Evolutionary conservation across 2,888 invertebrate genomes (phyloP).

Genomic region (Abrostola tripartita): DNA sequence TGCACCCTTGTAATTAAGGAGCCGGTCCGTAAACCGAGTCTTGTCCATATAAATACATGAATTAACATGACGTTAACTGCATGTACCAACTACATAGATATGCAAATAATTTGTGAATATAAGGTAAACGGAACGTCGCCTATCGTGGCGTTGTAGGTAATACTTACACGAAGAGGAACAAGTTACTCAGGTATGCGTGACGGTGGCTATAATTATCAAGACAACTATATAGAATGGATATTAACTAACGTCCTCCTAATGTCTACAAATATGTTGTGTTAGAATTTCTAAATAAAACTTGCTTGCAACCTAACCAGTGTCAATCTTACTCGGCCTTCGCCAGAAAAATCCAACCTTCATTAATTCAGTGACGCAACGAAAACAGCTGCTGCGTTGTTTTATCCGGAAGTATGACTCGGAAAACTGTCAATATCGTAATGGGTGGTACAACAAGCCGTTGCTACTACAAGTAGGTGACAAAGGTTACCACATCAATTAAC

Average conservation of each 20-base stretch:
- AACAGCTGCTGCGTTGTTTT: conserved; percentile 14
- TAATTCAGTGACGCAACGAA: conserved; percentile 15
- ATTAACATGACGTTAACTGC: conserved; percentile 25
- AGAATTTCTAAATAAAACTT: no score
- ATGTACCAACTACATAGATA: conserved; percentile 4
- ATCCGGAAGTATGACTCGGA: conserved; percentile 28
- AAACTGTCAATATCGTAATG: conserved; percentile 32
- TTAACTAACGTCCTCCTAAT: neutral
- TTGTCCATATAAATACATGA: conserved; percentile 8
- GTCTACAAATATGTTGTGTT: no score
- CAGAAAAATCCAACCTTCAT: conserved; percentile 4
- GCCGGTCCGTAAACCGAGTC: neutral
- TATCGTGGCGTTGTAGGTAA: conserved; percentile 13
- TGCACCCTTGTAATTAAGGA: neutral
- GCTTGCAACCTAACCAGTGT: no score
- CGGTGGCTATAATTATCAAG: neutral
- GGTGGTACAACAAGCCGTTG: conserved; percentile 21
- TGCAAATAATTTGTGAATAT: conserved; percentile 23
- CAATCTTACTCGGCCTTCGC: no score
- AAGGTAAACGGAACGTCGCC: conserved; percentile 20
- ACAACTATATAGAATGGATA: neutral
- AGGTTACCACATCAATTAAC: conserved; percentile 41
- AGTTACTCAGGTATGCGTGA: conserved; percentile 1
- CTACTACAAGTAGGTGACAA: conserved; percentile 24
- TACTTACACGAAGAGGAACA: conserved; percentile 3